A percentile compares a stretch with the other conserved stretches of the same genome.
Conservation (phyloP, 1,140 invertebrate genomes). For the Tribolium castaneum region DNA sequence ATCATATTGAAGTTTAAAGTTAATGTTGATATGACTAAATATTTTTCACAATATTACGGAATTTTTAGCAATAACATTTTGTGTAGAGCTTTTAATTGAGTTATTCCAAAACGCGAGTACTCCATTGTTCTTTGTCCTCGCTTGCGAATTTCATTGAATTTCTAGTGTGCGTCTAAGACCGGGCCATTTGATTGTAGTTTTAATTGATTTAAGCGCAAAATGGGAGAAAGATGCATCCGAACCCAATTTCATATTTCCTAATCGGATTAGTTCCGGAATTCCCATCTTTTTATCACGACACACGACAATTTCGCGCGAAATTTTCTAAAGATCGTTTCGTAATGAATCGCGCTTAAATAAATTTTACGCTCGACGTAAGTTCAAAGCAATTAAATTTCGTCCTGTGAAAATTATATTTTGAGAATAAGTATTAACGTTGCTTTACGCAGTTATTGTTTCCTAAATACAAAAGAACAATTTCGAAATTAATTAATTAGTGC, state of each 20-base stretch:
- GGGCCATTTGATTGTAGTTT: neutral
- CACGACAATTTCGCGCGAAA: constrained; percentile 8
- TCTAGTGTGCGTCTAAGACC: neutral
- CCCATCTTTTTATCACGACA: neutral
- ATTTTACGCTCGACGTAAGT: constrained; percentile 16
- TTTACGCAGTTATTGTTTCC: constrained; percentile 1
- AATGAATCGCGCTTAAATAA: constrained; percentile 23
- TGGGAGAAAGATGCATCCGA: neutral
- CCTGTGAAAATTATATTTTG: constrained; percentile 10
- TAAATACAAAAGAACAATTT: neutral
- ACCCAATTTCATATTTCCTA: neutral
- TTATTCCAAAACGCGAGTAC: too few species aligned
- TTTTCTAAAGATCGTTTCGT: constrained; percentile 6
- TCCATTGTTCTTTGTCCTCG: neutral
- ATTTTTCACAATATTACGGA: too few species aligned
- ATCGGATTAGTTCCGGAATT: constrained; percentile 8
- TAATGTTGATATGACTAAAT: too few species aligned
- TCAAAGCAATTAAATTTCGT: constrained; percentile 28
- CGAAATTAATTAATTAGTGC: neutral
- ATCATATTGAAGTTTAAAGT: too few species aligned
- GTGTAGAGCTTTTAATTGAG: too few species aligned
- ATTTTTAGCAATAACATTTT: too few species aligned
- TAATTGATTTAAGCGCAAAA: constrained; percentile 1
- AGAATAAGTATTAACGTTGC: neutral
- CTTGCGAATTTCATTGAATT: neutral